phyloP scores from a whole-genome alignment of 1,140 invertebrate species.

The Rhopalosiphum maidis region DNA sequence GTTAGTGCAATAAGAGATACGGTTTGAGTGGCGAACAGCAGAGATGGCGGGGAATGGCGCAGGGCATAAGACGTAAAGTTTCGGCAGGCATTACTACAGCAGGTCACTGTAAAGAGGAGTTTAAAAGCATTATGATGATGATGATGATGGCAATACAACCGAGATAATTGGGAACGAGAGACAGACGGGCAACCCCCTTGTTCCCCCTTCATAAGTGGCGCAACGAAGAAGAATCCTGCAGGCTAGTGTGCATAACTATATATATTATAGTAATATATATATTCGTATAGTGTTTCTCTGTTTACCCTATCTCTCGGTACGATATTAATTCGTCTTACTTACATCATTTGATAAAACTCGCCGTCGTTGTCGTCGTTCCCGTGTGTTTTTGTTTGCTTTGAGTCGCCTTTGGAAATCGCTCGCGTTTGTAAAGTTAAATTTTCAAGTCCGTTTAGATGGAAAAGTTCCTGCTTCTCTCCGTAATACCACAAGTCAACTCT shows the following conservation, averaged over 20 bases:
- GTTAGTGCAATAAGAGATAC: not conserved
- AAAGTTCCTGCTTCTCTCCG: not conserved
- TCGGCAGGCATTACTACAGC: slow-evolving; percentile 34
- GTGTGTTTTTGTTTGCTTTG: slow-evolving; percentile 1
- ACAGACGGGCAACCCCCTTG: not conserved
- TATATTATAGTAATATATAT: not conserved
- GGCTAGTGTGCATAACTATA: not conserved
- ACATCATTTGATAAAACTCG: slow-evolving; percentile 20
- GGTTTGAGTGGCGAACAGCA: not conserved
- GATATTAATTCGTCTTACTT: slow-evolving; percentile 12
- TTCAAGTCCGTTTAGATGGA: not conserved
- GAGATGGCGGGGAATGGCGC: not conserved
- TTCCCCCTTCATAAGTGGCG: not conserved
- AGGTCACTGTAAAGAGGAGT: slow-evolving; percentile 23
- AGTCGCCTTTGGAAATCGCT: not conserved
- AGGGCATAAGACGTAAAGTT: slow-evolving; percentile 8
- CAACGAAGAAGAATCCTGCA: not conserved
- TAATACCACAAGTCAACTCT: not conserved
- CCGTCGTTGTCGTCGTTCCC: not conserved
- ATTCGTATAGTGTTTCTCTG: slow-evolving; percentile 1
- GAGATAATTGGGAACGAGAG: slow-evolving; percentile 21
- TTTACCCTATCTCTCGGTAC: not conserved
- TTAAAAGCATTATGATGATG: slow-evolving; percentile 21
- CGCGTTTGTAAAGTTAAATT: not conserved
- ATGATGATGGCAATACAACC: slow-evolving; percentile 19